These are phyloP conservation scores for Setipinna tenuifilis DNA, from an alignment of 2,797 vertebrate genomes.

Conservation along the genomic window DNA sequence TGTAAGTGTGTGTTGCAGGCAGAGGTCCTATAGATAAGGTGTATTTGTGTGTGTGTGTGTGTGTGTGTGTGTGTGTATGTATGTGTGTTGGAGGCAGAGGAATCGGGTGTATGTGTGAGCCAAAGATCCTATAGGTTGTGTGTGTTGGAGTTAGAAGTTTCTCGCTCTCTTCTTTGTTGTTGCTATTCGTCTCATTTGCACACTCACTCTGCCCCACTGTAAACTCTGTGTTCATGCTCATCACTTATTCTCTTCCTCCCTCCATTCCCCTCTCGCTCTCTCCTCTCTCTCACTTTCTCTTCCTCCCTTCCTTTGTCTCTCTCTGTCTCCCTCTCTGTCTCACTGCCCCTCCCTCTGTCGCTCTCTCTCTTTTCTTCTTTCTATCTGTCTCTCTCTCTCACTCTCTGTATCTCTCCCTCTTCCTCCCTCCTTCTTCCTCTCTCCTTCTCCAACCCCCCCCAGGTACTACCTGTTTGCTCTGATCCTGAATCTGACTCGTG, in stretches of 20 bases:
- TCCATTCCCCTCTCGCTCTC: too few species aligned
- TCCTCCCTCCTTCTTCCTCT: neutral
- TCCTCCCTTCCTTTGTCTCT: too few species aligned
- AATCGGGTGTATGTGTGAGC: too few species aligned
- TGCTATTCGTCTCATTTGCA: neutral
- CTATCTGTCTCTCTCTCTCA: neutral
- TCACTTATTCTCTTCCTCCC: too few species aligned
- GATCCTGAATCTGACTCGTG: conserved; percentile 87
- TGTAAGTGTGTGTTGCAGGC: too few species aligned
- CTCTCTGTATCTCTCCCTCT: neutral
- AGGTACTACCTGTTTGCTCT: conserved; percentile 93
- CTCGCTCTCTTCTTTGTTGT: neutral
- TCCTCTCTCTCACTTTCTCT: too few species aligned
- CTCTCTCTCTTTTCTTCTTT: neutral
- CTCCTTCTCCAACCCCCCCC: neutral
- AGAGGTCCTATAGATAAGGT: too few species aligned
- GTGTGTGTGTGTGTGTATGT: neutral
- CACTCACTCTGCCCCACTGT: too few species aligned
- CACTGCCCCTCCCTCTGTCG: neutral
- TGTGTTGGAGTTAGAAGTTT: too few species aligned
- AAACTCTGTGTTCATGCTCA: too few species aligned
- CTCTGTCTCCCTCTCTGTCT: conserved; percentile 42
- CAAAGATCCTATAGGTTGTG: too few species aligned
- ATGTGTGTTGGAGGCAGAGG: too few species aligned
- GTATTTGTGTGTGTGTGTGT: neutral